Conservation (phyloP, 2,797 vertebrate genomes). For the Strix occidentalis region DNA sequence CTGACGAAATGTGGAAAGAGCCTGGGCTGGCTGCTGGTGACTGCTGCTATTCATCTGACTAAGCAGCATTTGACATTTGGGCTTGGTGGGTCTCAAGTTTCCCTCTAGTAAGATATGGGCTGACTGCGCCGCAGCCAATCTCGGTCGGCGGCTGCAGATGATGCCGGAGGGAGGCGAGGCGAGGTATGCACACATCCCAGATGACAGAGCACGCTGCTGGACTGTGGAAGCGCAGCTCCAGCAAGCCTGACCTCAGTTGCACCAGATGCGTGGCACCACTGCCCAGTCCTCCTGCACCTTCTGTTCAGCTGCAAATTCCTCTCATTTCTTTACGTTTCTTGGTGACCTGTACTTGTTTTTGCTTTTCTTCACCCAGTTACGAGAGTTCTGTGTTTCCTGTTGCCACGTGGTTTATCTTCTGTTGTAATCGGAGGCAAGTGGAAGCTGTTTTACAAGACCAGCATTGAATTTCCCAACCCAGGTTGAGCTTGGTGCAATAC, state of each 20-base stretch:
- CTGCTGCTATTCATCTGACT: constrained; percentile 34
- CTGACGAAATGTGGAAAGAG: neutral
- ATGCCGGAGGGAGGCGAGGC: neutral
- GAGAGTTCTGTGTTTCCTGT: neutral
- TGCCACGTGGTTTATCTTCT: neutral
- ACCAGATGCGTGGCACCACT: neutral
- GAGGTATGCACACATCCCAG: neutral
- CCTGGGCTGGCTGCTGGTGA: neutral
- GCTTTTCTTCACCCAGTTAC: neutral
- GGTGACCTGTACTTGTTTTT: rapidly evolving
- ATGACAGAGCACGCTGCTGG: neutral
- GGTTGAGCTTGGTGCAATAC: neutral
- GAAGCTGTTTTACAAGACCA: neutral
- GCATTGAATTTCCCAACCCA: neutral
- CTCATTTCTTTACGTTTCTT: neutral
- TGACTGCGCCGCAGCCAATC: constrained; percentile 66
- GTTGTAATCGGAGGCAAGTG: neutral
- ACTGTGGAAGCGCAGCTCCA: neutral
- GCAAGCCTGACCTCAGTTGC: neutral
- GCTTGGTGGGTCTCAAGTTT: constrained; percentile 48
- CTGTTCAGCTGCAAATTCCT: neutral
- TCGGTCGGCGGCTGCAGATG: neutral
- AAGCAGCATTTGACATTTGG: constrained; percentile 35
- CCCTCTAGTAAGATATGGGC: constrained; percentile 61
- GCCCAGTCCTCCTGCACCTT: neutral